Percentiles rank a stretch among this genome's conserved stretches.
Evolutionary conservation across 2,888 invertebrate species (phyloP).

Genomic region (Ichneumon xanthorius): DNA sequence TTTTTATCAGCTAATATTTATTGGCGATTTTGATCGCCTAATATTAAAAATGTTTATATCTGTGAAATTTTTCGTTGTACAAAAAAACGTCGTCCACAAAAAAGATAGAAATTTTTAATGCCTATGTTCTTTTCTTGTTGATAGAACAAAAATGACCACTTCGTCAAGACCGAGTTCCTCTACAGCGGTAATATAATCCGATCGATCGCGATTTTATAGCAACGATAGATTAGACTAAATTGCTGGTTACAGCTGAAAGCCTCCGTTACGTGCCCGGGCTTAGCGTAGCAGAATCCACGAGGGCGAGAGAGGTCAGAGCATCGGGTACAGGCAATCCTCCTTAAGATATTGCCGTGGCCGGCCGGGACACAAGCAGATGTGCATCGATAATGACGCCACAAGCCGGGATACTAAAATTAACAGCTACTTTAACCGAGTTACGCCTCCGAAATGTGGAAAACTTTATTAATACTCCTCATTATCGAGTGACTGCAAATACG

Average conservation of each 20-base stretch:
- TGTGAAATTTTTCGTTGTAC: no score
- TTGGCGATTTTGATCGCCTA: no score
- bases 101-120: no score
- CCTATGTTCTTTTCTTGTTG: neutral
- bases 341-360: neutral
- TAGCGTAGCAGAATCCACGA: neutral
- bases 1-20: no score
- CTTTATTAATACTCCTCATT: constrained; percentile 13
- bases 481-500: constrained; percentile 8
- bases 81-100: no score
- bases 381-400: neutral
- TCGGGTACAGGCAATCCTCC: neutral
- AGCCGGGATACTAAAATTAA: neutral
- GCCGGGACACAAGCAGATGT: neutral
- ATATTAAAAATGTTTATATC: no score
- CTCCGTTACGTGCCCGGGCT: neutral
- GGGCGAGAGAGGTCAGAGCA: neutral
- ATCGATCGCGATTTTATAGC: constrained; percentile 40
- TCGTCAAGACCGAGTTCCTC: no score
- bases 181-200: neutral
- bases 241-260: constrained; percentile 22
- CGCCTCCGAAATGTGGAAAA: neutral
- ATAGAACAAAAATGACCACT: neutral
- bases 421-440: neutral
- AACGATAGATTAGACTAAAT: constrained; percentile 48